These are phyloP conservation scores for Trissolcus basalis DNA, from an alignment of 1,140 invertebrate genomes.

Conservation along the genomic window DNA sequence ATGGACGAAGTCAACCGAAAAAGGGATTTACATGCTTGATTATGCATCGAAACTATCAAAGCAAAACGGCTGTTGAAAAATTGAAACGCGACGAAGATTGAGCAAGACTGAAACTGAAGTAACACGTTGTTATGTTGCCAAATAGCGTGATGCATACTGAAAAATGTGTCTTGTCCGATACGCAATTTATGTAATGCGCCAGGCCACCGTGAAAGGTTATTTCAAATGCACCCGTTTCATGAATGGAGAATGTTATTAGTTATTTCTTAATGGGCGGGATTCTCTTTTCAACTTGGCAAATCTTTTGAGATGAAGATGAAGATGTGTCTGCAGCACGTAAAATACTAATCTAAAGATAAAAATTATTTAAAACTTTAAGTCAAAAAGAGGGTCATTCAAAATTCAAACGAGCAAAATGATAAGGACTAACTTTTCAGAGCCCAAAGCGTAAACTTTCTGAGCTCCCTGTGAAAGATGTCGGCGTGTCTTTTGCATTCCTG, in stretches of 20 bases:
- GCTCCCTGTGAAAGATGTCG: constrained; percentile 69
- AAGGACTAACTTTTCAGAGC: constrained; percentile 76
- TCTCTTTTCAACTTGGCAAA: background rate
- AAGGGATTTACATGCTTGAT: background rate
- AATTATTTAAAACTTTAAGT: background rate
- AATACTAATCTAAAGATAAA: no score
- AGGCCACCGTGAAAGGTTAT: constrained; percentile 57
- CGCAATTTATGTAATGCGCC: constrained; percentile 50
- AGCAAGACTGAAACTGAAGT: constrained; percentile 47
- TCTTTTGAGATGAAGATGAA: background rate
- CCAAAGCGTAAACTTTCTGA: constrained; percentile 76
- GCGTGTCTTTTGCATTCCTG: constrained; percentile 72
- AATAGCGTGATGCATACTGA: constrained; percentile 51
- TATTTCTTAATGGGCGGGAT: background rate
- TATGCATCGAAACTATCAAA: background rate
- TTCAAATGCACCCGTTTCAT: constrained; percentile 44
- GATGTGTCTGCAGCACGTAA: no score
- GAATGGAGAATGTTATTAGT: background rate
- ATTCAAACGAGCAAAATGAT: background rate
- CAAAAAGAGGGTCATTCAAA: no score
- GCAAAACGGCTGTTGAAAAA: constrained; percentile 27
- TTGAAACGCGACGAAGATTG: constrained; percentile 51
- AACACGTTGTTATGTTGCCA: constrained; percentile 54
- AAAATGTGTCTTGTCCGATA: constrained; percentile 44
- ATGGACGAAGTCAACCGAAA: no score